A percentile compares a stretch with the other conserved stretches of the same genome.
These are phyloP conservation scores for Antechinus stuartii DNA, from an alignment of 2,113 vertebrate species.

Conservation along the genomic window DNA sequence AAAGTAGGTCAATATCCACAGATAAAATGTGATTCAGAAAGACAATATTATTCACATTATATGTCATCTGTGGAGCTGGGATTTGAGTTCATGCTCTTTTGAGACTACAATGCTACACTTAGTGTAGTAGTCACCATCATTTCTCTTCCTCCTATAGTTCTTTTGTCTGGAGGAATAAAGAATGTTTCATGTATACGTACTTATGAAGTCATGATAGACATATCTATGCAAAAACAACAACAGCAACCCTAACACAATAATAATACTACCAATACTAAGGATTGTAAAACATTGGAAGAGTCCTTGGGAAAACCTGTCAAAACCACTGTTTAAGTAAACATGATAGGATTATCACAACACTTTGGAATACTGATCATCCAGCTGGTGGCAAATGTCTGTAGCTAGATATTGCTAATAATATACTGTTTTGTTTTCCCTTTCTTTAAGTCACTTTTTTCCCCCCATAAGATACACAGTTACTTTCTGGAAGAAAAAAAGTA, in stretches of 20 bases:
- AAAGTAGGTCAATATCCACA: conserved; percentile 68
- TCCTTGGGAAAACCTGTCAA: conserved; percentile 31
- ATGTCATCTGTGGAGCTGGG: conserved; percentile 40
- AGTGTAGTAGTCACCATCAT: conserved; percentile 15
- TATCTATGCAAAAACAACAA: conserved; percentile 12
- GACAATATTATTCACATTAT: conserved; percentile 26
- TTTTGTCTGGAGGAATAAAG: conserved; percentile 9
- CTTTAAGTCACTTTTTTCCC: conserved; percentile 55
- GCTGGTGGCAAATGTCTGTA: conserved; percentile 57
- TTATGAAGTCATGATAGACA: conserved; percentile 36
- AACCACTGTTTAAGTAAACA: background rate
- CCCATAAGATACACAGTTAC: conserved; percentile 69
- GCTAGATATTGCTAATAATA: conserved; percentile 53
- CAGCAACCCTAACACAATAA: background rate
- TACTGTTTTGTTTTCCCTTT: conserved; percentile 20
- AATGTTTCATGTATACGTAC: conserved; percentile 48
- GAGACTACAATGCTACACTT: conserved; percentile 18
- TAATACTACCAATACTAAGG: background rate
- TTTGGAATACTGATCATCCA: conserved; percentile 18
- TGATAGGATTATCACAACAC: background rate
- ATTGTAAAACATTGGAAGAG: conserved; percentile 1
- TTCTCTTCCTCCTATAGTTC: background rate
- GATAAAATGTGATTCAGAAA: conserved; percentile 52
- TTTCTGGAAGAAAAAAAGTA: conserved; percentile 58
- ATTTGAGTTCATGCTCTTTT: conserved; percentile 53